These are phyloP conservation scores for Drosophila mettleri DNA, from an alignment of 2,888 invertebrate genomes.

Conservation along the genomic window DNA sequence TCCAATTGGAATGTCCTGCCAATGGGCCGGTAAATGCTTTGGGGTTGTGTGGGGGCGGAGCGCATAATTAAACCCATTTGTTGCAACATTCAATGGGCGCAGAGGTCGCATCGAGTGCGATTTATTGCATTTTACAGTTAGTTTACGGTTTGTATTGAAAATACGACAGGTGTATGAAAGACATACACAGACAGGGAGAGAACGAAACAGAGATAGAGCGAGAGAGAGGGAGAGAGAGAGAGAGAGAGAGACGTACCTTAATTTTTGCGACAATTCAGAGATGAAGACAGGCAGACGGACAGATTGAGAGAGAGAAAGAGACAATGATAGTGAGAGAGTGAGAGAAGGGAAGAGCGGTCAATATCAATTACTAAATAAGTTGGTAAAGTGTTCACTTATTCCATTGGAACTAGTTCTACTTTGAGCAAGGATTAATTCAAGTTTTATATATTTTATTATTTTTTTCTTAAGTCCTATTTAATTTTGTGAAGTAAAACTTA, in stretches of 20 bases:
- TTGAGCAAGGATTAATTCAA: neutral
- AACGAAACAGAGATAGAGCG: neutral
- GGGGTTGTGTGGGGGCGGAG: constrained; percentile 12
- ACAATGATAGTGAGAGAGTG: neutral
- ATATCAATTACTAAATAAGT: constrained; percentile 50
- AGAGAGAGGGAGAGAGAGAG: too few species aligned
- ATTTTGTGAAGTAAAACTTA: too few species aligned
- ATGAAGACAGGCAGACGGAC: neutral
- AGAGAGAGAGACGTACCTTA: constrained; percentile 9
- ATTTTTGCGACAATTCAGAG: constrained; percentile 39
- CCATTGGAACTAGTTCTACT: constrained; percentile 10
- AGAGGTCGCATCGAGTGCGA: constrained; percentile 49
- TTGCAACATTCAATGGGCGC: constrained; percentile 40
- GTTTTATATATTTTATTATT: too few species aligned
- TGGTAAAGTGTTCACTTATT: constrained; percentile 20
- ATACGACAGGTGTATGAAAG: constrained; percentile 10
- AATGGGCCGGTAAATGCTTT: constrained; percentile 20
- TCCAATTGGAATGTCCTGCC: constrained; percentile 31
- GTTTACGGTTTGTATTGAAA: constrained; percentile 66
- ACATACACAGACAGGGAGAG: neutral
- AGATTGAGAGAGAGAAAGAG: neutral
- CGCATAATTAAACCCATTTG: constrained; percentile 79
- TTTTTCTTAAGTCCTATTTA: too few species aligned
- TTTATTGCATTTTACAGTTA: constrained; percentile 70
- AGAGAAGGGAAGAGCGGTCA: neutral